A percentile compares a stretch with the other conserved stretches of the same genome.
Conservation (phyloP, 2,797 vertebrate genomes). For the Hapalemur alaotrensis region DNA sequence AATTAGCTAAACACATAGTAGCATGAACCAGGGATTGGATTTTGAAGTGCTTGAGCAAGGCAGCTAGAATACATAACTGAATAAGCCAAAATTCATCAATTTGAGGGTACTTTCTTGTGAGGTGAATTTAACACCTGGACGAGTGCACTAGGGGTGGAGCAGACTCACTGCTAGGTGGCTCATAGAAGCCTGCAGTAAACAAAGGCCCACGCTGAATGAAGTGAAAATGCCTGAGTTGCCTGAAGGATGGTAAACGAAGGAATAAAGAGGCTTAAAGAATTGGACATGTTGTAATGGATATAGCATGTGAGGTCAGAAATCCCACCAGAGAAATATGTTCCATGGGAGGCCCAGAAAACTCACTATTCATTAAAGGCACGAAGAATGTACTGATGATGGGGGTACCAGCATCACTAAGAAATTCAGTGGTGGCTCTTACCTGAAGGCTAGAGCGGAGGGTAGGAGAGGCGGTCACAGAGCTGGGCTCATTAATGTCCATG, state of each 20-base stretch:
- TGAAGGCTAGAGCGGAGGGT: background rate
- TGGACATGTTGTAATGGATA: background rate
- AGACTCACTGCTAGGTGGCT: background rate
- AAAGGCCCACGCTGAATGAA: background rate
- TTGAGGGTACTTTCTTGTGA: background rate
- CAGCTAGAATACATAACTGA: constrained; percentile 2
- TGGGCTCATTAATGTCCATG: background rate
- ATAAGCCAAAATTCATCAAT: constrained; percentile 1
- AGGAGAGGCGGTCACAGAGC: background rate
- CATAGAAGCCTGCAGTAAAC: background rate
- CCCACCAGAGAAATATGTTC: background rate
- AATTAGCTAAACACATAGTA: background rate
- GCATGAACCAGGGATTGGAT: background rate
- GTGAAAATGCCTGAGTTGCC: background rate
- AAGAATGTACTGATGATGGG: background rate
- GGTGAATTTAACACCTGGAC: constrained; percentile 13
- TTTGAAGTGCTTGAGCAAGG: constrained; percentile 21
- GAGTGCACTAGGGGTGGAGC: background rate
- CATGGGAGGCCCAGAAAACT: background rate
- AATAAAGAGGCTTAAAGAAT: constrained; percentile 8
- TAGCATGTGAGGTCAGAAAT: background rate
- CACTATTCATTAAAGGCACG: background rate
- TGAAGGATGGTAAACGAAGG: background rate
- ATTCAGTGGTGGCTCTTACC: background rate
- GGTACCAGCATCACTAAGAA: background rate